Evolutionary conservation across 1,140 invertebrate genomes (phyloP).

Genomic region (Ceratosolen solmsi): DNA sequence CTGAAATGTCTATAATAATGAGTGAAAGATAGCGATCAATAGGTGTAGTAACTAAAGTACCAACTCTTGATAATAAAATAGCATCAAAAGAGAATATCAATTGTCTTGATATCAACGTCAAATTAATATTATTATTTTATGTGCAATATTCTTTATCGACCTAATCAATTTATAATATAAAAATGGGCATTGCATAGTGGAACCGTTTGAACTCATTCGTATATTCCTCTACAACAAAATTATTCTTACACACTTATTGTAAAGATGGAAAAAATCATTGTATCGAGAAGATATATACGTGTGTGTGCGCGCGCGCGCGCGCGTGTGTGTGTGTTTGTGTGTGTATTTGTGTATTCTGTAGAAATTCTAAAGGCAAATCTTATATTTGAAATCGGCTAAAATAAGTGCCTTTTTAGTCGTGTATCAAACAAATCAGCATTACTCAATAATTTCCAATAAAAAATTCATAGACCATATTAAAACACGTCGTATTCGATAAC

Average conservation of each 20-base stretch:
- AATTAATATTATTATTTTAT: constrained; percentile 17
- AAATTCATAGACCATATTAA: not conserved
- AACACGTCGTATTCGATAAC: not conserved
- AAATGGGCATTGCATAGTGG: not conserved
- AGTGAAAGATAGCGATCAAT: not conserved
- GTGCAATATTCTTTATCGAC: not conserved
- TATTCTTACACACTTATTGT: no score
- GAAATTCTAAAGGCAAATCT: not conserved
- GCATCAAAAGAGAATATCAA: not conserved
- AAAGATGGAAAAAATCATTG: no score
- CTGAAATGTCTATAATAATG: not conserved
- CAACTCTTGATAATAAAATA: not conserved
- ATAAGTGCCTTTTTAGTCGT: not conserved
- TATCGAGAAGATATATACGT: no score
- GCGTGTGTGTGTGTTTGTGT: no score
- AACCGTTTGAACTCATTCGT: not conserved
- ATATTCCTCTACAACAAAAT: not conserved
- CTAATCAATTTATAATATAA: not conserved
- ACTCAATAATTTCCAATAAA: not conserved
- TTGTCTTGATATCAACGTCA: not conserved
- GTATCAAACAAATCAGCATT: not conserved
- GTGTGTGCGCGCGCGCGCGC: no score
- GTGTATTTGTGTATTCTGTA: no score
- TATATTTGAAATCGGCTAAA: not conserved
- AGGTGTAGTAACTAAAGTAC: not conserved